phyloP scores from a whole-genome alignment of 2,888 invertebrate genomes.

The Aricia artaxerxes region DNA sequence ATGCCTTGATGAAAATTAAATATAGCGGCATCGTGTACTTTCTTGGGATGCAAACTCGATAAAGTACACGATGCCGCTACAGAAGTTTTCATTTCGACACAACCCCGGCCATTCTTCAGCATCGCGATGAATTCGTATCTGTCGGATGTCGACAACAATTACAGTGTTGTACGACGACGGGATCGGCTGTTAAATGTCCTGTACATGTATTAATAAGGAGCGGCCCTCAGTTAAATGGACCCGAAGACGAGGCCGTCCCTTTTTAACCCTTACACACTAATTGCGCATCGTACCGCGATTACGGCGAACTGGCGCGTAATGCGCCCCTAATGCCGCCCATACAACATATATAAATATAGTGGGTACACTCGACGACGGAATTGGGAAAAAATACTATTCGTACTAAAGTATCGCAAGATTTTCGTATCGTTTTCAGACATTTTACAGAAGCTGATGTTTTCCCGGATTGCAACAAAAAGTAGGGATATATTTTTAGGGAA shows the following conservation, averaged over 20 bases:
- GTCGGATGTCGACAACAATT: background rate
- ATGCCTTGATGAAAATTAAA: too few relatives aligned
- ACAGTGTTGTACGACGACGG: background rate
- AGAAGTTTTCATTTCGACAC: background rate
- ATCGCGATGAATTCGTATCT: background rate
- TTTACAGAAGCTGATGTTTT: too few relatives aligned
- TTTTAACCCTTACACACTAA: slow-evolving; percentile 51
- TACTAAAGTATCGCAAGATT: too few relatives aligned
- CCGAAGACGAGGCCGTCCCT: slow-evolving; percentile 59
- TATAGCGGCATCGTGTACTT: too few relatives aligned
- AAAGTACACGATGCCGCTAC: too few relatives aligned
- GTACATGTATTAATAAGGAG: slow-evolving; percentile 23
- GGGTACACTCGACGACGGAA: background rate
- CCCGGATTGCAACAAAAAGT: too few relatives aligned
- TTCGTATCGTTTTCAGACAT: too few relatives aligned
- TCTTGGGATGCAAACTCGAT: too few relatives aligned
- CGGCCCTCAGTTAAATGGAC: slow-evolving; percentile 55
- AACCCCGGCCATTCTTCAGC: too few relatives aligned
- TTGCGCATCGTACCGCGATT: slow-evolving; percentile 46
- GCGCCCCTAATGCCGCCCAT: slow-evolving; percentile 28
- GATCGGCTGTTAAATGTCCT: background rate
- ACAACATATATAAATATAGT: background rate
- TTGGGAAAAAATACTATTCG: background rate
- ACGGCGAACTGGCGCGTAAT: slow-evolving; percentile 41
- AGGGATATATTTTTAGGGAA: too few relatives aligned